Evolutionary conservation across 2,797 vertebrate genomes (phyloP), one percentile per base, ranked within the genome.

Genomic region (Poecilia gillii): DNA sequence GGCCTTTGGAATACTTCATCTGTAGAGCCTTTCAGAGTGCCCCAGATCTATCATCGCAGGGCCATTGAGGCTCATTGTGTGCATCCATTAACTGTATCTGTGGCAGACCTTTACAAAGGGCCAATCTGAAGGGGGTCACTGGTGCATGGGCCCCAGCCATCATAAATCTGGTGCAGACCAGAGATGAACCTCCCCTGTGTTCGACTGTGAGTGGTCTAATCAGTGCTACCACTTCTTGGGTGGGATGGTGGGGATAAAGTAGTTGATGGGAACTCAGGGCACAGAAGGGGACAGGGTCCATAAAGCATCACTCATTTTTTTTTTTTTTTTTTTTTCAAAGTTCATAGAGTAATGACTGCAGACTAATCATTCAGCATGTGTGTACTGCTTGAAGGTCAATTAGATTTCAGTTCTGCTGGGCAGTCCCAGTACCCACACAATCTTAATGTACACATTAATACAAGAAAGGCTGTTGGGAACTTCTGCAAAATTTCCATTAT

Each of bases 11-110:
- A 90, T 89, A 91, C 84, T 85, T 91, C 80, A 87, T 87, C 90
- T 92, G 87, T 89, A 77, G 91, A 89, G 91, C 88, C 89, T 87
- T 93, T 87, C 88, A 92, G 88, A 85, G 82, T 90, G 93, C 85
- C 88, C 90, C 81, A 92, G 90, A 94, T 95, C 91, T 90, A 91
- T 94, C 92, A 92, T 87, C 51, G 77, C 87, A 68, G 83, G 89
- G 89, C 87, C 89, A 90, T 82, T 77, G 87, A 89, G 88, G 87
- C 88, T 87, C 91, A 90, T 87, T 93, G 93, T 92, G 88, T 78
- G 85, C 88, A 90, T 92, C 92, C 93, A 94, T 95, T 95, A 94
- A 93, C 90, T 91, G 87, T 89, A 93, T 90, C 87, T 87, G 88
- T 84, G 87, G 84, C 78, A 87, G 90, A 90, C 75, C 74, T 88